Base-by-base conservation (phyloP, 2,888 invertebrate genomes). In the Arenicola marina region DNA sequence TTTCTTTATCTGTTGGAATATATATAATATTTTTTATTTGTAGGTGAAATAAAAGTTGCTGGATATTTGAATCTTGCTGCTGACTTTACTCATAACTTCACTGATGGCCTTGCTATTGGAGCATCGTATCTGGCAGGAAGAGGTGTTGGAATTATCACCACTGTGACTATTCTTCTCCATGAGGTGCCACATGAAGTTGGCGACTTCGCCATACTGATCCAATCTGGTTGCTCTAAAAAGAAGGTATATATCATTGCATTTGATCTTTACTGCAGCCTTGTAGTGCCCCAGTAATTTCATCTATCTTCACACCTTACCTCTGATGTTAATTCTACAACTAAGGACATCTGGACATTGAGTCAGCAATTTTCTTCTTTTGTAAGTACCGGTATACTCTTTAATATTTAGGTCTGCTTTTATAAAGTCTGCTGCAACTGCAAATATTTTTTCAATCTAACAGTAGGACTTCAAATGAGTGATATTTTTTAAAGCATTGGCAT, bases 171-270 rank as follows among this genome's bases (percentile, higher is more conserved):
- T 77, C 87, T 99, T 58, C 85, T 99, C 51, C 99, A 99, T 84
- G 99, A 99, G 87, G 92, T 99, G 68, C 99, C 99, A 15, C 99
- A 99, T 86, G 99, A 99, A 86, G 97, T 99, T 80, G 99, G 99
- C 44, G 99, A 99, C 84, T 99, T 96, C 87, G 99, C 99, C 18
- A 98, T 99, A 82, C 88, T 99, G 60, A 90, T 99, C 61, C 96
- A 98, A 84, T 96, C 97, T 53, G 99, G 99, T 29, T 97, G 95
- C 80, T 91, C 92, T 7, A 89, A 92, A 73, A 90, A 87, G 79
- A 95, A 95, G 86, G 89, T 89, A 43, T 21, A n/a, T 2, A n/a
- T n/a, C n/a, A n/a, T n/a, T n/a, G n/a, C 24, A 32, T 57, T 45
- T 34, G 18, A 11, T 18, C 7, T 18, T 48, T 48, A 18, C 48